Conservation (phyloP, 1,140 invertebrate genomes). For the Drosophila guanche region DNA sequence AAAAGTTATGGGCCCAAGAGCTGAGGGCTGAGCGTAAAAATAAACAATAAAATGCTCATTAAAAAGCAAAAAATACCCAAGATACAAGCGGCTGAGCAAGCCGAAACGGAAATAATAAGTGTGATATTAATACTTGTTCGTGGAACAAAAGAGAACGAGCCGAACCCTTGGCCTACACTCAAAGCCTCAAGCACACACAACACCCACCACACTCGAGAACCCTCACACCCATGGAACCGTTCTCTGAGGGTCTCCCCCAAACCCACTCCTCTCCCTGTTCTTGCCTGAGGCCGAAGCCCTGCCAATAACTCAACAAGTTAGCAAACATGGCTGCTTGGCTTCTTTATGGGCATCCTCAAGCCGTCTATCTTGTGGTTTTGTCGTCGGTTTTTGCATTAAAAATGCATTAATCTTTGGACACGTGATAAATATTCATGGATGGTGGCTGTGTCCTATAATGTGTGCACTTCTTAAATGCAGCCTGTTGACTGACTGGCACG, state of each 20-base stretch:
- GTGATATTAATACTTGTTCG: conserved; percentile 69
- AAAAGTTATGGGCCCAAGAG: conserved; percentile 51
- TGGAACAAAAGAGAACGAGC: conserved; percentile 36
- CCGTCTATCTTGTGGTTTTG: conserved; percentile 28
- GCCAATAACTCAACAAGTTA: conserved; percentile 75
- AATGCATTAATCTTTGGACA: conserved; percentile 72
- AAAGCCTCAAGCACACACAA: conserved; percentile 10
- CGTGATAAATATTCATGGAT: conserved; percentile 76
- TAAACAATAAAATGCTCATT: conserved; percentile 63
- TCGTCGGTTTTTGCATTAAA: conserved; percentile 67
- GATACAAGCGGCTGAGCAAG: conserved; percentile 41
- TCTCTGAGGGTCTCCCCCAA: too few relatives aligned
- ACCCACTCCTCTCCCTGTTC: not conserved
- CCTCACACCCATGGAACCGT: too few relatives aligned
- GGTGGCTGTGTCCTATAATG: conserved; percentile 31
- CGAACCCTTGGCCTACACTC: conserved; percentile 3
- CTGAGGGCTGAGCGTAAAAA: conserved; percentile 53
- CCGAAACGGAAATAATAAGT: conserved; percentile 63
- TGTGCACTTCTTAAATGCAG: conserved; percentile 60
- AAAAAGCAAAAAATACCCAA: conserved; percentile 49
- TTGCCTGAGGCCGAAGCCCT: conserved; percentile 35
- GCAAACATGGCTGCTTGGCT: conserved; percentile 57
- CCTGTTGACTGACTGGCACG: conserved; percentile 45
- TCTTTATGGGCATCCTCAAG: conserved; percentile 48
- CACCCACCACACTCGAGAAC: conserved; percentile 11